Conservation (phyloP, 1,140 invertebrate species). For the Thrips palmi region DNA sequence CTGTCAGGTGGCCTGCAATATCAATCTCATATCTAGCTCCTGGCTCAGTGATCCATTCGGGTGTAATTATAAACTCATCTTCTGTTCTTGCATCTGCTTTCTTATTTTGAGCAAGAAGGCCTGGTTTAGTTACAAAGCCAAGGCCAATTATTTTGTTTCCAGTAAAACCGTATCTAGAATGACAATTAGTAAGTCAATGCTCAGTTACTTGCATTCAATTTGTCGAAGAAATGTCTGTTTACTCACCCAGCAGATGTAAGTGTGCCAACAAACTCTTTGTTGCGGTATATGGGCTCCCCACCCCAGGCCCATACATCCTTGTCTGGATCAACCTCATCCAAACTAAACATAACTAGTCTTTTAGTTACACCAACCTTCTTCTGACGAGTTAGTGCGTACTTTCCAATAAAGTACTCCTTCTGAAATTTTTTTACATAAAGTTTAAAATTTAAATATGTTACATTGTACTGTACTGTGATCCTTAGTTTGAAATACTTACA, state of each 20-base stretch:
- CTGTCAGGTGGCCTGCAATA: conserved; percentile 39
- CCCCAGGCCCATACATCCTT: conserved; percentile 65
- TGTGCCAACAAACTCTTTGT: conserved; percentile 48
- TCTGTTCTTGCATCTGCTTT: conserved; percentile 16
- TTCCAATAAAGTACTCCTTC: conserved; percentile 55
- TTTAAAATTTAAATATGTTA: not conserved
- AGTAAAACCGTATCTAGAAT: conserved; percentile 41
- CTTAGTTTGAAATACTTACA: conserved; percentile 17
- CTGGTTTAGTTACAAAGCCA: conserved; percentile 37
- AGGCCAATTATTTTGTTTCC: conserved; percentile 40
- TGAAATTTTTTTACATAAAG: conserved; percentile 18
- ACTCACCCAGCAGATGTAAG: conserved; percentile 55
- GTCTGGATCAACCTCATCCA: conserved; percentile 53
- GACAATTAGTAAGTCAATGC: conserved; percentile 3
- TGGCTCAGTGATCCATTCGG: conserved; percentile 39
- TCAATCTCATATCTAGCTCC: conserved; percentile 43
- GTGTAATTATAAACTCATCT: conserved; percentile 28
- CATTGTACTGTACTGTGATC: not conserved
- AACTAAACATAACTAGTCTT: conserved; percentile 47
- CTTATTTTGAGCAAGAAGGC: conserved; percentile 8
- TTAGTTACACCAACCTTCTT: conserved; percentile 46
- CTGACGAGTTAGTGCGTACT: conserved; percentile 47
- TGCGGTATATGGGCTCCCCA: conserved; percentile 55
- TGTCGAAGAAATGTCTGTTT: not conserved
- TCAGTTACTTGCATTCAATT: not conserved